These are phyloP conservation scores for Aphelinus certus DNA, from an alignment of 1,140 invertebrate genomes.

Conservation along the genomic window DNA sequence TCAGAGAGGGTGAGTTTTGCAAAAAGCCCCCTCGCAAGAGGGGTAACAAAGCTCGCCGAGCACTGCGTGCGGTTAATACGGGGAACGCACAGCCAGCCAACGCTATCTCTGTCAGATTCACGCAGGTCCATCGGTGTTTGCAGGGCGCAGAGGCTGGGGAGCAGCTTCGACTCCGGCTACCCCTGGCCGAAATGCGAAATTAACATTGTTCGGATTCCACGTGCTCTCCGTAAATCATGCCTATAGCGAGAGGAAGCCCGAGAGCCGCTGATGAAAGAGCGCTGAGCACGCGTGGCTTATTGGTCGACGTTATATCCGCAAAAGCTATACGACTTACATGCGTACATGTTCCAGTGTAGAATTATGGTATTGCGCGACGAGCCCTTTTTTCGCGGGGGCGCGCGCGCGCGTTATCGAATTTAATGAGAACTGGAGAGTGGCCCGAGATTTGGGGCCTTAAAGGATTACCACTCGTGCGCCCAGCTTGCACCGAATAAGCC, in stretches of 20 bases:
- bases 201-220: conserved; percentile 39
- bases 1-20: too few relatives aligned
- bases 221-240: conserved; percentile 34
- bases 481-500: background rate
- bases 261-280: too few relatives aligned
- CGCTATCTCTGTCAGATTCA: background rate
- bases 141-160: background rate
- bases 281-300: background rate
- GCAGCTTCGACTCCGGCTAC: background rate
- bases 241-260: too few relatives aligned
- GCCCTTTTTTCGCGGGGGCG: too few relatives aligned
- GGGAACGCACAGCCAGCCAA: background rate
- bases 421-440: conserved; percentile 18
- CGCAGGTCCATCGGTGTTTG: background rate
- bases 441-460: background rate
- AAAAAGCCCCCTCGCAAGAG: too few relatives aligned
- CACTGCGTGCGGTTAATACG: background rate
- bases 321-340: too few relatives aligned
- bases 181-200: conserved; percentile 25
- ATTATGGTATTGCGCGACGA: too few relatives aligned
- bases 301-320: background rate
- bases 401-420: background rate
- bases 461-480: background rate
- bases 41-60: background rate
- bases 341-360: too few relatives aligned